These are phyloP conservation scores for Piprites chloris DNA, from an alignment of 2,113 vertebrate genomes.

Conservation along the genomic window DNA sequence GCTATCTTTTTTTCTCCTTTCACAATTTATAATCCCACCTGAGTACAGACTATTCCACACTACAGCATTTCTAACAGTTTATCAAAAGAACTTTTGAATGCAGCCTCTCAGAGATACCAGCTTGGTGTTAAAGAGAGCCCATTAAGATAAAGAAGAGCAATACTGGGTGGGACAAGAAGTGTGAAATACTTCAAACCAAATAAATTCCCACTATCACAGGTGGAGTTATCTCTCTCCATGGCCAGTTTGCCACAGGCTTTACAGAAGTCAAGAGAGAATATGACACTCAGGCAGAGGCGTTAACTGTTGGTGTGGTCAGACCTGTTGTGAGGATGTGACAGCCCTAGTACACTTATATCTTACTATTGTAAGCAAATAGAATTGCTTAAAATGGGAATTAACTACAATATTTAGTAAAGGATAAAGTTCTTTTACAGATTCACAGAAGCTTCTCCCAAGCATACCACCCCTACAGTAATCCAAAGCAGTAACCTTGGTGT, in stretches of 20 bases:
- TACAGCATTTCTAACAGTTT: slow-evolving; percentile 10
- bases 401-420: neutral
- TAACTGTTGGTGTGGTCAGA: neutral
- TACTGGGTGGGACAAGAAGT: neutral
- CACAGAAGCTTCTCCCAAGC: neutral
- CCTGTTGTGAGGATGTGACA: neutral
- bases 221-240: neutral
- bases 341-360: neutral
- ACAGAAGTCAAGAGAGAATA: neutral
- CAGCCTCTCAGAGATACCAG: neutral
- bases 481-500: neutral
- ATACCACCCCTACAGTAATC: neutral
- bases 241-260: neutral
- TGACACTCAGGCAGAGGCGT: neutral
- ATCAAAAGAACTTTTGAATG: slow-evolving; percentile 13
- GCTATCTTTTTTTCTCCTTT: neutral
- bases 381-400: neutral
- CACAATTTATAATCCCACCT: neutral
- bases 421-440: neutral
- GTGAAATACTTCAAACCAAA: slow-evolving; percentile 37
- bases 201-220: neutral
- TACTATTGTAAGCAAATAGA: neutral
- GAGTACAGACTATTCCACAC: neutral
- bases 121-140: slow-evolving; percentile 24
- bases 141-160: slow-evolving; percentile 57